These are phyloP conservation scores for Channa maculata DNA, from an alignment of 2,113 vertebrate genomes.

Conservation along the genomic window DNA sequence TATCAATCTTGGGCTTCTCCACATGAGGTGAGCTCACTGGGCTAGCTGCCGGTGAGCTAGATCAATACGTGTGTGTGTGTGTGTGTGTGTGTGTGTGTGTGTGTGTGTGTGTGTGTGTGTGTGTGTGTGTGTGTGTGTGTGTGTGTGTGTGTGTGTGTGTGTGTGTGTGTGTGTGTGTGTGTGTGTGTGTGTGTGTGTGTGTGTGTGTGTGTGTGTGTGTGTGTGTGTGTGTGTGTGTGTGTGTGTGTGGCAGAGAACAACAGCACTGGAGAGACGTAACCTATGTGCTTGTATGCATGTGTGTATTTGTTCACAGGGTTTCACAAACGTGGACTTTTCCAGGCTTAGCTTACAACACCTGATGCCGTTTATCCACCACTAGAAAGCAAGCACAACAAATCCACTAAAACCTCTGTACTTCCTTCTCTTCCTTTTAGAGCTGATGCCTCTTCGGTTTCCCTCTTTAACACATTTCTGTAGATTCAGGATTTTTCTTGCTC, in stretches of 20 bases:
- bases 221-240: conserved; percentile 9
- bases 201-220: not conserved
- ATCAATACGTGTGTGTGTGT: conserved; percentile 53
- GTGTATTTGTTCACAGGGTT: conserved; percentile 5
- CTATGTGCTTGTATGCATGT: not conserved
- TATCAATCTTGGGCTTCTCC: conserved; percentile 72
- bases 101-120: conserved; percentile 4
- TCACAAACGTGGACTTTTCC: conserved; percentile 39
- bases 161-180: not conserved
- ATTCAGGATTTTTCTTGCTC: conserved; percentile 26
- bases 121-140: conserved; percentile 5
- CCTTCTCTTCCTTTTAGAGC: conserved; percentile 8
- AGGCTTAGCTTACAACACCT: conserved; percentile 55
- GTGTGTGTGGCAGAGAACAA: not conserved
- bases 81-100: conserved; percentile 7
- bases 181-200: conserved; percentile 6
- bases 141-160: not conserved
- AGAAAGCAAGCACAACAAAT: conserved; percentile 54
- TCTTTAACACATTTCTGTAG: conserved; percentile 35
- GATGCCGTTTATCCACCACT: conserved; percentile 58
- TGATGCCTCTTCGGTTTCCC: not conserved
- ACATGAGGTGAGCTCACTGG: conserved; percentile 62
- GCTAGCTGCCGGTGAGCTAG: conserved; percentile 57
- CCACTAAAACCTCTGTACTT: conserved; percentile 14
- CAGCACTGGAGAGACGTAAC: conserved; percentile 1